A percentile compares a stretch with the other conserved stretches of the same genome.
phyloP scores from a whole-genome alignment of 30 jellyfish, hydroid and myxozoan species.

The Chrysaora quinquecirrha region DNA sequence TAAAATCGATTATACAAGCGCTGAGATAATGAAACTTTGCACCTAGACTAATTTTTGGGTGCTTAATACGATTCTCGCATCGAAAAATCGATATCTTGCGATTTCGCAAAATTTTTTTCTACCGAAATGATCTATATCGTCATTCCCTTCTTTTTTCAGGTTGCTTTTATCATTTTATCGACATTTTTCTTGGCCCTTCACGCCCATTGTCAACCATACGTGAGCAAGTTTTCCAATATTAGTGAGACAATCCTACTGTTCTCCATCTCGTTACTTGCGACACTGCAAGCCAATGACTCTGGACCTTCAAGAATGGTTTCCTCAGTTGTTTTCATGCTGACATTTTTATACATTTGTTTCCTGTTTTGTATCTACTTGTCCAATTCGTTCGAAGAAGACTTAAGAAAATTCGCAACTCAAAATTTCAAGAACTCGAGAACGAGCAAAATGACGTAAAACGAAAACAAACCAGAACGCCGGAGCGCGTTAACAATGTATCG shows the following conservation, averaged over 20 bases:
- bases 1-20: too few relatives aligned
- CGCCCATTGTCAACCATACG: slow-evolving; percentile 64
- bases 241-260: slow-evolving; percentile 50
- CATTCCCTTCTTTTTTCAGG: slow-evolving; percentile 25
- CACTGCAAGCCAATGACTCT: slow-evolving; percentile 17
- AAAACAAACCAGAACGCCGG: background rate
- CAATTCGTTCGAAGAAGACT: background rate
- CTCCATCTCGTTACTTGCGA: slow-evolving; percentile 40
- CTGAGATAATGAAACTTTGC: too few relatives aligned
- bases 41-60: too few relatives aligned
- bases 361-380: background rate
- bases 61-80: too few relatives aligned
- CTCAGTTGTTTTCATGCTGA: background rate
- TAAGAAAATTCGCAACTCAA: background rate
- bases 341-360: background rate
- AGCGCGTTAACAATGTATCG: background rate
- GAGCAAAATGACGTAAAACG: background rate
- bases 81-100: too few relatives aligned
- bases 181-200: slow-evolving; percentile 43
- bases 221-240: slow-evolving; percentile 20
- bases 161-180: slow-evolving; percentile 20
- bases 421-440: background rate
- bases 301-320: background rate
- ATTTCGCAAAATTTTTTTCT: too few relatives aligned
- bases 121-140: background rate